Evolutionary conservation across 2,888 invertebrate genomes (phyloP), one percentile per base, ranked within the genome.

Genomic region (Ellobium chinense): DNA sequence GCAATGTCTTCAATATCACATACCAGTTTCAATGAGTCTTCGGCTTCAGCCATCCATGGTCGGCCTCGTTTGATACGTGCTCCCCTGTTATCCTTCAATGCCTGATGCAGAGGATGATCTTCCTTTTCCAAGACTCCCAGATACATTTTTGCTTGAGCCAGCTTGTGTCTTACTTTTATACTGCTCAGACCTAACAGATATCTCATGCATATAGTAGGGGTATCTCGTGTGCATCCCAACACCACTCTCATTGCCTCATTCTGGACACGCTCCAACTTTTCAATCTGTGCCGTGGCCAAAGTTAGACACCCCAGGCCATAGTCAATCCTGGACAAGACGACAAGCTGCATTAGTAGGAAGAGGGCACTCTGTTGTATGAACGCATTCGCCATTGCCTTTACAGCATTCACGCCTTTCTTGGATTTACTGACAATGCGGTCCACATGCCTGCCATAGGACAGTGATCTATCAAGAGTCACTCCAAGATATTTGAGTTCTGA

Each of bases 231-330:
- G 58, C 24, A 58, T n/a, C 58, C 58, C 58, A 58, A 24, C 4
- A 58, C 24, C n/a, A n/a, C 58, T 58, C 58, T 21, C 58, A 58
- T 58, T n/a, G 58, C 58, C 58, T 58, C 58, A 58, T 58, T 58
- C 58, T 58, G 58, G 4, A 58, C 58, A 9, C 58, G 58, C n/a
- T 58, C 58, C 46, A 46, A 58, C n/a, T 14, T 24, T 9, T n/a
- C 24, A 58, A 58, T 58, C 24, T 58, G 58, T 21, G 18, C n/a
- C 18, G 12, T 4, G 4, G 58, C 5, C 4, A 58, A n/a, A 18
- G 58, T 58, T 21, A 58, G 58, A 5, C 18, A 24, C 5, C 58
- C 58, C 5, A 58, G n/a, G n/a, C 58, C 58, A 58, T 24, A 58
- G 58, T 21, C 58, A n/a, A 58, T 5, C 12, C 4, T 5, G 18